Evolutionary conservation across 2,888 invertebrate species (phyloP).

Genomic region (Rhamnusium bicolor): DNA sequence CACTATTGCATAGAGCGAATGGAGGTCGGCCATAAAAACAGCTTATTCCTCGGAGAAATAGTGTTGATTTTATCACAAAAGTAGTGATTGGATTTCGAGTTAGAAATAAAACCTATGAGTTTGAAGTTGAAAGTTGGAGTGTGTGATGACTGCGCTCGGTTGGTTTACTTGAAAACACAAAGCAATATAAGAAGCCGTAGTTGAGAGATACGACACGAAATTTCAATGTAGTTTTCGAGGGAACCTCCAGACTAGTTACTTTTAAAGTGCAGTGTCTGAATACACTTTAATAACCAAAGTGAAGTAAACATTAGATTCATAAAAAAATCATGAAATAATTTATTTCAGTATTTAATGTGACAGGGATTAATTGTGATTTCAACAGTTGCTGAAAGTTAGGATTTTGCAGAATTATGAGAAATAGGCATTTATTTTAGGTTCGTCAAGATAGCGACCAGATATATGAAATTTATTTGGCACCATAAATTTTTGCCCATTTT

Average conservation of each 20-base stretch:
- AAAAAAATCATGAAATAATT: neutral
- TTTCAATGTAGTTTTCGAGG: conserved; percentile 57
- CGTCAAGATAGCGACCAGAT: too few species aligned
- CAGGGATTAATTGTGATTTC: neutral
- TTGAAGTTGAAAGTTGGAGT: conserved; percentile 49
- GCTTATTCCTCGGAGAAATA: conserved; percentile 59
- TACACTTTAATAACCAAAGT: conserved; percentile 3
- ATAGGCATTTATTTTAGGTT: neutral
- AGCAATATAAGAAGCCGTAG: conserved; percentile 57
- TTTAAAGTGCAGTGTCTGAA: conserved; percentile 14
- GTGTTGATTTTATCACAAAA: conserved; percentile 63
- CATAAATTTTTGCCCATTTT: too few species aligned
- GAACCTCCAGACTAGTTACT: conserved; percentile 34
- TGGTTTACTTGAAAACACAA: conserved; percentile 55
- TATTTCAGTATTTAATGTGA: neutral
- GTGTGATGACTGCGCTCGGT: conserved; percentile 51
- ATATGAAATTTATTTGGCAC: too few species aligned
- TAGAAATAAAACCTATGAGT: conserved; percentile 54
- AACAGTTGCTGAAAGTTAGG: neutral
- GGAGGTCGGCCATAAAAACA: conserved; percentile 47
- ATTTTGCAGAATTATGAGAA: too few species aligned
- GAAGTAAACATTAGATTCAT: neutral
- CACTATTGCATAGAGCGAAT: neutral
- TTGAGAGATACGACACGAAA: conserved; percentile 55
- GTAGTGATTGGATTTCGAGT: conserved; percentile 62